phyloP scores from a whole-genome alignment of 1,140 invertebrate genomes.

The Colletes latitarsis region DNA sequence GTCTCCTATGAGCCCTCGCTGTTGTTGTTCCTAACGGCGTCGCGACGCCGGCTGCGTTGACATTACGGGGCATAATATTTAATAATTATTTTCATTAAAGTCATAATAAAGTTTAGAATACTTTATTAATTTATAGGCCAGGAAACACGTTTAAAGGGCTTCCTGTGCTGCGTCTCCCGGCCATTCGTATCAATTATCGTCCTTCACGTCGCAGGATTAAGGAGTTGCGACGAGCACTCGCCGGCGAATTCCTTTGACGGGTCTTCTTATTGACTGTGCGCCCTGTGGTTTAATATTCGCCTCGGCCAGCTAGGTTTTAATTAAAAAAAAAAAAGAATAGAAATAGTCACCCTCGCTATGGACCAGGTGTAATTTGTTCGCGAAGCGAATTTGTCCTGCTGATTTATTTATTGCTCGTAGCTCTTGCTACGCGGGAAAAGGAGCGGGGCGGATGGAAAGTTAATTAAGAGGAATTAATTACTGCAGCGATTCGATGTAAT shows the following conservation, averaged over 20 bases:
- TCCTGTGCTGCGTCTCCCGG: slow-evolving; percentile 62
- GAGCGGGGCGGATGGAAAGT: slow-evolving; percentile 1
- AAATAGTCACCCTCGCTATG: not conserved
- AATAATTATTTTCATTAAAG: slow-evolving; percentile 82
- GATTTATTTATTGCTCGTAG: slow-evolving; percentile 14
- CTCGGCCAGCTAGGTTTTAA: slow-evolving; percentile 16
- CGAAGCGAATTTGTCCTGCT: too few species aligned
- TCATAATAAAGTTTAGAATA: slow-evolving; percentile 81
- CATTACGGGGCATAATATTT: slow-evolving; percentile 81
- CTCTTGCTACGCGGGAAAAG: too few species aligned
- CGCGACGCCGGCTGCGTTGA: slow-evolving; percentile 72
- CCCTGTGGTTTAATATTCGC: not conserved
- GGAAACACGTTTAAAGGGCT: slow-evolving; percentile 75
- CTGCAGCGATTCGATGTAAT: slow-evolving; percentile 25
- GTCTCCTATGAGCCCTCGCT: slow-evolving; percentile 67
- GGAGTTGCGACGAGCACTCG: slow-evolving; percentile 54
- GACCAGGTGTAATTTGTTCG: not conserved
- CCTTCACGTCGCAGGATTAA: slow-evolving; percentile 72
- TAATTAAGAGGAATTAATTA: slow-evolving; percentile 45
- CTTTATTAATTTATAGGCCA: slow-evolving; percentile 82
- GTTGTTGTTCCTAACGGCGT: slow-evolving; percentile 57
- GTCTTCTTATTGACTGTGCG: slow-evolving; percentile 24
- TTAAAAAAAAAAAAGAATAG: slow-evolving; percentile 8
- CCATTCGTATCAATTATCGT: slow-evolving; percentile 80
- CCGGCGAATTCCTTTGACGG: slow-evolving; percentile 58